A percentile compares a stretch with the other conserved stretches of the same genome.
These are phyloP conservation scores for Heterodera schachtii DNA, from an alignment of 1,140 invertebrate genomes.

Conservation along the genomic window DNA sequence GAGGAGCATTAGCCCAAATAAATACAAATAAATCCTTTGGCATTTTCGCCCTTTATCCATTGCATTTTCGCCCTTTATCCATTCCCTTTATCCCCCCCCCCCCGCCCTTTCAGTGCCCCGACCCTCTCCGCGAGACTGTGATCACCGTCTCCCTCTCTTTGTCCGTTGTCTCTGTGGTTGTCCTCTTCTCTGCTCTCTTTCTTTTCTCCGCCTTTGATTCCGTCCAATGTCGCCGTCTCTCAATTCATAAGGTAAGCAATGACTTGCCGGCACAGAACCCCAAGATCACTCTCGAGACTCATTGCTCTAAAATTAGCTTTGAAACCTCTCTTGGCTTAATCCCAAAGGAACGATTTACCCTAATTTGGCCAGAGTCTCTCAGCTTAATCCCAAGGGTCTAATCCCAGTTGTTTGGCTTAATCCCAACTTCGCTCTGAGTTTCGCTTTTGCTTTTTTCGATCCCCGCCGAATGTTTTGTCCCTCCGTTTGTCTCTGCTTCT, in stretches of 20 bases:
- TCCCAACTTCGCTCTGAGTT: no score
- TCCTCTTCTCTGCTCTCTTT: slow-evolving; percentile 58
- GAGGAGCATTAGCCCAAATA: no score
- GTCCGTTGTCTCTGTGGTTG: slow-evolving; percentile 59
- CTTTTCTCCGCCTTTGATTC: slow-evolving; percentile 64
- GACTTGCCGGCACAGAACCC: not conserved
- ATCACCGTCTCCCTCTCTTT: slow-evolving; percentile 58
- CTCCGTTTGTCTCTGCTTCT: not conserved
- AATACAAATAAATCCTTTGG: no score
- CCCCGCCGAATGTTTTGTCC: no score
- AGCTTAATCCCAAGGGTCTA: no score
- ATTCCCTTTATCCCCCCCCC: no score
- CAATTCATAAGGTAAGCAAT: slow-evolving; percentile 67
- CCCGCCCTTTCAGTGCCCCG: slow-evolving; percentile 57
- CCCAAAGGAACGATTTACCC: no score
- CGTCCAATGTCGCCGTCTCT: slow-evolving; percentile 62
- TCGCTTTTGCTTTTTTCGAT: not conserved
- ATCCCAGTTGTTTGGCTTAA: no score
- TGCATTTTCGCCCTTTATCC: no score
- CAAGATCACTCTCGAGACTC: not conserved
- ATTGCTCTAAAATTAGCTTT: not conserved
- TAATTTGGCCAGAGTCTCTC: no score
- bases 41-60: no score
- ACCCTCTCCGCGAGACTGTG: slow-evolving; percentile 58
- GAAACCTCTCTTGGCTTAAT: no score